phyloP scores from a whole-genome alignment of 2,113 vertebrate species.

The Petroica traversi region DNA sequence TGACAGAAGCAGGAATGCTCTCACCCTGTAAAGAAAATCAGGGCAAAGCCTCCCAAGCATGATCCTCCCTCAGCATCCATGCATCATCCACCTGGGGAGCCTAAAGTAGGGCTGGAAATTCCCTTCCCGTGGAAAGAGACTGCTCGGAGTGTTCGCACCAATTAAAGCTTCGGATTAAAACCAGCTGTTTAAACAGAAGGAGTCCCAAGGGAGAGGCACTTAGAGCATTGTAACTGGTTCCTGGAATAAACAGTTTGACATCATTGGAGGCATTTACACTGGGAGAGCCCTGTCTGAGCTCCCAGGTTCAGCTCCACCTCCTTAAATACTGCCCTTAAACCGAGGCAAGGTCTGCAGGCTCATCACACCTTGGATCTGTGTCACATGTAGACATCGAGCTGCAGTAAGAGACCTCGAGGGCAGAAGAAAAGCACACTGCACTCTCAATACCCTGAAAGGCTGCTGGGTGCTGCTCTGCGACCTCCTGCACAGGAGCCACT shows the following conservation, averaged over 20 bases:
- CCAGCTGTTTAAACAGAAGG: conserved; percentile 26
- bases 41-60: accelerated
- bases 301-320: neutral
- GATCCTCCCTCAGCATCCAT: neutral
- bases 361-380: neutral
- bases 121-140: neutral
- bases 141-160: neutral
- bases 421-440: neutral
- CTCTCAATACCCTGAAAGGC: neutral
- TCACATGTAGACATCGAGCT: accelerated
- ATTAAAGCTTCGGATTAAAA: conserved; percentile 17
- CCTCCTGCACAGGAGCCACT: neutral
- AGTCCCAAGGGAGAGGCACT: conserved; percentile 41
- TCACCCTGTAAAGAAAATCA: neutral
- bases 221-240: neutral
- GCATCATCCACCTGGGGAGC: conserved; percentile 17
- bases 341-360: neutral
- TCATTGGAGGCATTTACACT: neutral
- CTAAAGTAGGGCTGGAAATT: neutral
- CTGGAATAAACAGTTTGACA: conserved; percentile 23
- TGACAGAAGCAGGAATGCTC: neutral
- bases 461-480: neutral
- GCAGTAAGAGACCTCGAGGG: neutral
- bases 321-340: neutral
- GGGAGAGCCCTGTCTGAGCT: neutral